These are phyloP conservation scores for Ophraella communa DNA, from an alignment of 2,888 invertebrate species.

Conservation along the genomic window DNA sequence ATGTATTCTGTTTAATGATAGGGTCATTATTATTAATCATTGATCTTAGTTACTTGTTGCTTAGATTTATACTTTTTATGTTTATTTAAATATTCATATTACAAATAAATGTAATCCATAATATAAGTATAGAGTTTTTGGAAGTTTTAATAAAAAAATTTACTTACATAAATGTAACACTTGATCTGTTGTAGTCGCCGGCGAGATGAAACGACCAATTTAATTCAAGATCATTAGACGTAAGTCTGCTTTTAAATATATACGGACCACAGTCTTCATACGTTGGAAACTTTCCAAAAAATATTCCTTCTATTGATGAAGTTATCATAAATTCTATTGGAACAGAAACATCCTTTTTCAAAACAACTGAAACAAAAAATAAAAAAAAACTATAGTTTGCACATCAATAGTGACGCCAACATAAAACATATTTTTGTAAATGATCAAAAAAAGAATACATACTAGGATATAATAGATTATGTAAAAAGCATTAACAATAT, in stretches of 20 bases:
- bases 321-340: constrained; percentile 42
- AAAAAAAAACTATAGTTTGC: background rate
- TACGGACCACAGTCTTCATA: constrained; percentile 43
- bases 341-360: constrained; percentile 32
- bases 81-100: too few species aligned
- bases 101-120: too few species aligned
- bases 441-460: too few species aligned
- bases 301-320: constrained; percentile 40
- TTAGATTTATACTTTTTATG: too few species aligned
- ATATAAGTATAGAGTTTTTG: too few species aligned
- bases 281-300: constrained; percentile 38
- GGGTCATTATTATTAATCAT: too few species aligned
- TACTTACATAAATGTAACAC: constrained; percentile 53
- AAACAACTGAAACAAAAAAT: constrained; percentile 41
- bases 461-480: too few species aligned
- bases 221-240: constrained; percentile 38
- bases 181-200: constrained; percentile 41
- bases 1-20: too few species aligned
- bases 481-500: too few species aligned
- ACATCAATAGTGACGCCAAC: too few species aligned
- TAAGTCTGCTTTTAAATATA: constrained; percentile 40
- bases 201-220: constrained; percentile 50
- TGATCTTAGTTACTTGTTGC: too few species aligned
- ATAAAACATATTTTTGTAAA: too few species aligned
- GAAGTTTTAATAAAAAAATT: background rate